A percentile compares a stretch with the other conserved stretches of the same genome.
Evolutionary conservation across 2,797 vertebrate genomes (phyloP).

Genomic region (Erpetoichthys calabaricus): DNA sequence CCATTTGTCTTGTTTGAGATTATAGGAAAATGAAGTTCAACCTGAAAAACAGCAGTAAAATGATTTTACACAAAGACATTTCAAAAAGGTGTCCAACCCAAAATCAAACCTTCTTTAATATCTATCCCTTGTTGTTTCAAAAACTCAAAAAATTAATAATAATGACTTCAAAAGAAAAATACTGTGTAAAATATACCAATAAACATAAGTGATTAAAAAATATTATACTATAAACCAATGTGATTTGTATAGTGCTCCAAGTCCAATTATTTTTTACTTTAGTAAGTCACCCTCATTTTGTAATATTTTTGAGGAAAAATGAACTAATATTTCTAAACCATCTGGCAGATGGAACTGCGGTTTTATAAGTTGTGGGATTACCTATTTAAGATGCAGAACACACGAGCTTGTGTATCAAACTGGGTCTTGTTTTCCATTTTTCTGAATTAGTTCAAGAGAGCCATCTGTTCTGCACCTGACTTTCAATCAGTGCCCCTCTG

Average conservation of each 20-base stretch:
- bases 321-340: slow-evolving; percentile 68
- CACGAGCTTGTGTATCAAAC: slow-evolving; percentile 63
- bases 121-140: too few species aligned
- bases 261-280: too few species aligned
- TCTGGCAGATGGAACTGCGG: slow-evolving; percentile 56
- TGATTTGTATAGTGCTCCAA: slow-evolving; percentile 31
- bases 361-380: slow-evolving; percentile 43
- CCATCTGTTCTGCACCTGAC: slow-evolving; percentile 76
- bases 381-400: slow-evolving; percentile 66
- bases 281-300: slow-evolving; percentile 35
- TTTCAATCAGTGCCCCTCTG: slow-evolving; percentile 50
- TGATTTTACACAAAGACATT: too few species aligned
- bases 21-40: too few species aligned
- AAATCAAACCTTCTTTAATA: too few species aligned
- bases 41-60: too few species aligned
- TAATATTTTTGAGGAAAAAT: slow-evolving; percentile 65
- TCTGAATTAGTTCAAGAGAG: slow-evolving; percentile 76
- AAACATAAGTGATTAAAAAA: slow-evolving; percentile 40
- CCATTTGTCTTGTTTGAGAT: too few species aligned
- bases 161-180: too few species aligned
- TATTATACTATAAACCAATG: slow-evolving; percentile 29
- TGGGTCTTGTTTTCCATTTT: slow-evolving; percentile 72
- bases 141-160: too few species aligned
- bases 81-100: too few species aligned
- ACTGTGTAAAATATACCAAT: slow-evolving; percentile 19